phyloP scores from a whole-genome alignment of 1,140 invertebrate genomes.

The Cecropterus lyciades region DNA sequence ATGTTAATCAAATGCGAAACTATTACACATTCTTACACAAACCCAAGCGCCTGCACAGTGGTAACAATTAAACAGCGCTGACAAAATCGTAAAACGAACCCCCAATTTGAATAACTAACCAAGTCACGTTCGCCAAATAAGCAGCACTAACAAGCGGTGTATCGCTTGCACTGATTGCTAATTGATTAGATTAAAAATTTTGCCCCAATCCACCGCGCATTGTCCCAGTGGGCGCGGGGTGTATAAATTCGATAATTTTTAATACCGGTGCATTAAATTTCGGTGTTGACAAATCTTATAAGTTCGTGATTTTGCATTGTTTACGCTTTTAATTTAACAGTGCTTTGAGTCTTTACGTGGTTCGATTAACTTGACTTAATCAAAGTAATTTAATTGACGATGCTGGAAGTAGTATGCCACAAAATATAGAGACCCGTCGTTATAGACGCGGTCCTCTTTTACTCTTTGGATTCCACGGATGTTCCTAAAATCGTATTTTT shows the following conservation, averaged over 20 bases:
- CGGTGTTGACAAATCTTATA: slow-evolving; percentile 55
- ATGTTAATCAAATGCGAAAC: no score
- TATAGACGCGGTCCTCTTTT: no score
- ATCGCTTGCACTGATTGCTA: slow-evolving; percentile 83
- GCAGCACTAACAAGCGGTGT: slow-evolving; percentile 79
- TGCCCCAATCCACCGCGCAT: slow-evolving; percentile 70
- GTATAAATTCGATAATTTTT: slow-evolving; percentile 72
- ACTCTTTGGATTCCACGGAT: no score
- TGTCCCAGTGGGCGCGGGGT: slow-evolving; percentile 60
- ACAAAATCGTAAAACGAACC: slow-evolving; percentile 72
- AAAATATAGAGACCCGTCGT: no score
- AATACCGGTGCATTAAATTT: slow-evolving; percentile 75
- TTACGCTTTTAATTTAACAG: background rate
- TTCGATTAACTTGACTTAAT: no score
- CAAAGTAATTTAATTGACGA: no score
- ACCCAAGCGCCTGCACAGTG: no score
- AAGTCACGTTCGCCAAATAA: slow-evolving; percentile 81
- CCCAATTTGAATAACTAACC: slow-evolving; percentile 71
- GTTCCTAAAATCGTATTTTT: no score
- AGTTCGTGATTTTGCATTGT: background rate
- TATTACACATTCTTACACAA: no score
- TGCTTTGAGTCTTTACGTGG: background rate
- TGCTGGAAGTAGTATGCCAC: no score
- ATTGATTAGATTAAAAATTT: slow-evolving; percentile 84
- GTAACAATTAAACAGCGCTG: slow-evolving; percentile 64